phyloP scores from a whole-genome alignment of 2,888 invertebrate species.

The Ophioninae sp. region DNA sequence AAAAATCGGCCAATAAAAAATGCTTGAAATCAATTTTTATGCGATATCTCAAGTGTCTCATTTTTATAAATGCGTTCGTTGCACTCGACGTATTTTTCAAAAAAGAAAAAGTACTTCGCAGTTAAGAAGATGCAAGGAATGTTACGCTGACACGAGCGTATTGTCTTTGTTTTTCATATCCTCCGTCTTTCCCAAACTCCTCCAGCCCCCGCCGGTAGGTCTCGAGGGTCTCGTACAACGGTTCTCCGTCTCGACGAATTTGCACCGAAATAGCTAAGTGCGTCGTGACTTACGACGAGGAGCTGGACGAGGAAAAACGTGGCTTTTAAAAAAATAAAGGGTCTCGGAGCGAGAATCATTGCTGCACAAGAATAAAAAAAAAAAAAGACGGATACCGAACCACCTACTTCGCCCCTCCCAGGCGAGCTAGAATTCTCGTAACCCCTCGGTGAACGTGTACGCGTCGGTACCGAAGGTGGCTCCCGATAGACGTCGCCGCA shows the following conservation, averaged over 20 bases:
- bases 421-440: conserved; percentile 33
- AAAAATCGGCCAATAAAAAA: neutral
- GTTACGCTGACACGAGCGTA: conserved; percentile 52
- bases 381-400: conserved; percentile 42
- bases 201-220: conserved; percentile 54
- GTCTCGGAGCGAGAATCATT: conserved; percentile 45
- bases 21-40: neutral
- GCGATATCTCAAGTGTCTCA: neutral
- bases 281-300: conserved; percentile 39
- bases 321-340: conserved; percentile 52
- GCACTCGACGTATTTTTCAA: neutral
- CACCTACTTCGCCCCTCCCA: conserved; percentile 52
- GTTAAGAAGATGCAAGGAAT: conserved; percentile 29
- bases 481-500: conserved; percentile 65
- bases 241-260: conserved; percentile 68
- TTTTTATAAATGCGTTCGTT: neutral
- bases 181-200: conserved; percentile 32
- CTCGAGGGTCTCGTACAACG: conserved; percentile 70
- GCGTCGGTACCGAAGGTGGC: conserved; percentile 29
- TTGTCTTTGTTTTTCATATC: conserved; percentile 8
- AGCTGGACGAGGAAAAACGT: conserved; percentile 45
- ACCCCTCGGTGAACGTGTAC: conserved; percentile 4
- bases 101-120: conserved; percentile 46
- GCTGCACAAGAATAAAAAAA: conserved; percentile 14
- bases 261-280: conserved; percentile 64